A percentile compares a stretch with the other conserved stretches of the same genome.
phyloP scores from a whole-genome alignment of 2,113 vertebrate species.

The Catharus fuscescens region DNA sequence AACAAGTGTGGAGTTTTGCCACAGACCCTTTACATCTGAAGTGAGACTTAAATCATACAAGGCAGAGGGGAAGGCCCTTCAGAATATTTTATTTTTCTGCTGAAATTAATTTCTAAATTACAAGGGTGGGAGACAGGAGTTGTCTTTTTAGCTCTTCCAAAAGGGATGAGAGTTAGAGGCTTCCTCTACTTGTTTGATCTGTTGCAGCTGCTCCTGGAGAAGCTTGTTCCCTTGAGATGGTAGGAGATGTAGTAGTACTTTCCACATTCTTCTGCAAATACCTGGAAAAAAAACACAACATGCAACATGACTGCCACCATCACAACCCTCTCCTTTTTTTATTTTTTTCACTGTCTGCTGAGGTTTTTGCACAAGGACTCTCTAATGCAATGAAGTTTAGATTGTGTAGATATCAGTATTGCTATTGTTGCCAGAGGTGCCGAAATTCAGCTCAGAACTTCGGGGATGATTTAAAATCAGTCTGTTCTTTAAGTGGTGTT shows the following conservation, averaged over 20 bases:
- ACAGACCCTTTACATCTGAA: neutral
- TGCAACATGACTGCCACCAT: accelerated
- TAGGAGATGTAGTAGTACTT: neutral
- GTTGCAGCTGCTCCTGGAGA: neutral
- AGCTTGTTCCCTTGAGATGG: neutral
- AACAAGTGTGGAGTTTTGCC: constrained; percentile 21
- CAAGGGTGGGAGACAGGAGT: neutral
- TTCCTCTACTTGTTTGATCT: neutral
- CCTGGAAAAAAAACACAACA: neutral
- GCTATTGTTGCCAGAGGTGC: accelerated
- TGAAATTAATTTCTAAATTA: neutral
- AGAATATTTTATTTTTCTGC: neutral
- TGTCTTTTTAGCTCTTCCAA: neutral
- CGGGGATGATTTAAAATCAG: neutral
- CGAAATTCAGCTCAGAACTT: neutral
- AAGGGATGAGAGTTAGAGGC: neutral
- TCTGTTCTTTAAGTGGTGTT: neutral
- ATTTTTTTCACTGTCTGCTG: neutral
- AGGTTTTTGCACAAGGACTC: neutral
- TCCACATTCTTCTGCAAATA: neutral
- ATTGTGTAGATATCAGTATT: neutral
- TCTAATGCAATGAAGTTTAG: neutral
- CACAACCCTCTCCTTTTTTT: neutral
- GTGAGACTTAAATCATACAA: neutral
- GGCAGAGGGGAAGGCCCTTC: neutral